These are phyloP conservation scores for Poecilia velifera DNA, from an alignment of 2,797 vertebrate genomes.

Conservation along the genomic window DNA sequence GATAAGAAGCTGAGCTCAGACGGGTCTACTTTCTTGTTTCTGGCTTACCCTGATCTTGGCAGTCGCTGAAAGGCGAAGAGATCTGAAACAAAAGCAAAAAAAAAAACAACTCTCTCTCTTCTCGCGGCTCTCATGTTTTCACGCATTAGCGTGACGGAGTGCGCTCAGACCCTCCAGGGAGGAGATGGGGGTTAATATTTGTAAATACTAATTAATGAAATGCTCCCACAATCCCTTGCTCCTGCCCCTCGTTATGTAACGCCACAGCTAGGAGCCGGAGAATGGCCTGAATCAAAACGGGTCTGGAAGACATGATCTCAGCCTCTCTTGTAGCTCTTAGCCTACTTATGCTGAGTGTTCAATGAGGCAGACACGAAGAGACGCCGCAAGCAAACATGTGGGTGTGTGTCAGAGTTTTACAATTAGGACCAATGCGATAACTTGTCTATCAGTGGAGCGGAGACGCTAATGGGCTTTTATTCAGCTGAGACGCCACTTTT, in stretches of 20 bases:
- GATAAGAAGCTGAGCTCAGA: conserved; percentile 42
- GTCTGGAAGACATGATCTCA: conserved; percentile 45
- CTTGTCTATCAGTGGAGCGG: conserved; percentile 66
- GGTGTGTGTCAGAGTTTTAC: conserved; percentile 60
- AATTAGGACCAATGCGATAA: conserved; percentile 70
- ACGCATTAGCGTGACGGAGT: conserved; percentile 63
- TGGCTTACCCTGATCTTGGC: conserved; percentile 8
- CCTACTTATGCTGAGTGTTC: conserved; percentile 47
- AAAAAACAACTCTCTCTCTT: conserved; percentile 26
- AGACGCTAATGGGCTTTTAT: conserved; percentile 55
- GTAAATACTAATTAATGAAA: conserved; percentile 78
- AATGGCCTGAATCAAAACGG: conserved; percentile 55
- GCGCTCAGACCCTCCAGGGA: conserved; percentile 52
- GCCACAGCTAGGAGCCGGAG: conserved; percentile 49
- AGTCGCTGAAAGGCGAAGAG: conserved; percentile 40
- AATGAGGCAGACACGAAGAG: conserved; percentile 63
- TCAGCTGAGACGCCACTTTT: conserved; percentile 22
- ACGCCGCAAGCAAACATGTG: conserved; percentile 66
- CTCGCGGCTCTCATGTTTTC: conserved; percentile 54
- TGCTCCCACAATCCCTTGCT: not conserved
- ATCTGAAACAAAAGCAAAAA: conserved; percentile 54
- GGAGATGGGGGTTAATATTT: conserved; percentile 72
- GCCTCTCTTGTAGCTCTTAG: conserved; percentile 53
- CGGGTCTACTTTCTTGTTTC: conserved; percentile 35
- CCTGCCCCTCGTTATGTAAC: conserved; percentile 50